Evolutionary conservation across 2,888 invertebrate species (phyloP).

Genomic region (Phortica magna): DNA sequence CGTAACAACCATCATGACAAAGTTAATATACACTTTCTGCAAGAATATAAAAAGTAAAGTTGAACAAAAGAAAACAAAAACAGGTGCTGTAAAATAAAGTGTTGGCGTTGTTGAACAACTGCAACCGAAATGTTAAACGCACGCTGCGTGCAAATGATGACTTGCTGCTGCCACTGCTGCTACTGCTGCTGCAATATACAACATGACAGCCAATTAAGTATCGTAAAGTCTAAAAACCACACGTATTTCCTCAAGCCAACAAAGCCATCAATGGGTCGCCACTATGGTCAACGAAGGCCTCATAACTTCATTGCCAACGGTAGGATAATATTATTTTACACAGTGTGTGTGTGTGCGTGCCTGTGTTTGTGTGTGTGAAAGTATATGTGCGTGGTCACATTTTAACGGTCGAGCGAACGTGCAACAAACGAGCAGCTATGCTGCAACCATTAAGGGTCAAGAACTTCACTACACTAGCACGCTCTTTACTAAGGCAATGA

Average conservation of each 20-base stretch:
- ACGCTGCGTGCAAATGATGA: neutral
- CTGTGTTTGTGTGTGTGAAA: neutral
- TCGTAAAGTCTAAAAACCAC: conserved; percentile 21
- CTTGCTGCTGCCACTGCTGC: neutral
- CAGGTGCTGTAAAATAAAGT: neutral
- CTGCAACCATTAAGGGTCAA: conserved; percentile 45
- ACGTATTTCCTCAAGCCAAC: neutral
- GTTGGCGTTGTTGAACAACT: neutral
- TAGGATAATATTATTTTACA: neutral
- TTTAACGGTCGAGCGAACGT: neutral
- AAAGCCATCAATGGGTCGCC: neutral
- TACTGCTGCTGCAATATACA: conserved; percentile 15
- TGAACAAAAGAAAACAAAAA: neutral
- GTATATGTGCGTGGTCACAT: neutral
- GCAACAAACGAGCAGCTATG: conserved; percentile 27
- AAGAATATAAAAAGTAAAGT: too few species aligned
- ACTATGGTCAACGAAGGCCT: neutral
- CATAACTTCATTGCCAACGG: neutral
- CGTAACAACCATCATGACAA: too few species aligned
- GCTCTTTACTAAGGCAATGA: neutral
- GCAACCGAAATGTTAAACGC: neutral
- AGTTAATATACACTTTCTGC: too few species aligned
- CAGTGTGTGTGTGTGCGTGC: neutral
- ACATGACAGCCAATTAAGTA: conserved; percentile 33
- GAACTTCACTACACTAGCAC: neutral